Percentiles rank a stretch among this genome's conserved stretches.
Evolutionary conservation across 92 coral and sea anemone genomes (phyloP).

Genomic region (Heteractis magnifica): DNA sequence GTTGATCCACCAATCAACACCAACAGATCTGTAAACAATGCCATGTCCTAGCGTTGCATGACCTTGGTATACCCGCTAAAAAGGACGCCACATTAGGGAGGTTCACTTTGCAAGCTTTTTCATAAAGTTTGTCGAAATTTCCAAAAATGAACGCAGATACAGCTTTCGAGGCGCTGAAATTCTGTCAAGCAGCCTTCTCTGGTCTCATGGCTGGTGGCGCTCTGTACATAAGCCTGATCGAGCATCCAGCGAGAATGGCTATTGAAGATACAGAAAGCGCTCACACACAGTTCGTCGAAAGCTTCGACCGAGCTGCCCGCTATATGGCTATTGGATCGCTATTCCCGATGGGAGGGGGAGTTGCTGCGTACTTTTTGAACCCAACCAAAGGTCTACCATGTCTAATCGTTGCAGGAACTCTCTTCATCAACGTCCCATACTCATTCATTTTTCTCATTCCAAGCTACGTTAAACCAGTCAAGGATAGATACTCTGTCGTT

Average conservation of each 20-base stretch:
- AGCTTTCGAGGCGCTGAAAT: constrained; percentile 43
- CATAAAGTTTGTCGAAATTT: neutral
- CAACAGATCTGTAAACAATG: neutral
- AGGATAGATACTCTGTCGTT: constrained; percentile 48
- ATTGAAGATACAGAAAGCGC: constrained; percentile 53
- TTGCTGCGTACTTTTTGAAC: constrained; percentile 45
- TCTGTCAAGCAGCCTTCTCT: constrained; percentile 51
- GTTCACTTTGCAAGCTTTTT: too few relatives aligned
- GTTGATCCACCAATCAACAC: neutral
- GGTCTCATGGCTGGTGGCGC: constrained; percentile 66
- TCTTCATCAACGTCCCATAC: constrained; percentile 55
- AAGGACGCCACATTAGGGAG: neutral
- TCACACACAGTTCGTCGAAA: constrained; percentile 54
- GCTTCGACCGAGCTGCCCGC: constrained; percentile 57
- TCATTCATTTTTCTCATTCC: constrained; percentile 55
- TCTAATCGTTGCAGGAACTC: constrained; percentile 41
- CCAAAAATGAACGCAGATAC: constrained; percentile 50
- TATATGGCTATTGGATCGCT: constrained; percentile 62
- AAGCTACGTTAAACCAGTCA: constrained; percentile 47
- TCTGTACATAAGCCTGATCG: constrained; percentile 52
- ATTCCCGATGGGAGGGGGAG: constrained; percentile 52
- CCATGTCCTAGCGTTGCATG: neutral
- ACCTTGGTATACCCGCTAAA: neutral
- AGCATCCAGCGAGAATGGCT: constrained; percentile 71
- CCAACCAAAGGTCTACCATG: constrained; percentile 60